Evolutionary conservation across 2,888 invertebrate genomes (phyloP), one percentile per base, ranked within the genome.

Genomic region (Cataglyphis livida): DNA sequence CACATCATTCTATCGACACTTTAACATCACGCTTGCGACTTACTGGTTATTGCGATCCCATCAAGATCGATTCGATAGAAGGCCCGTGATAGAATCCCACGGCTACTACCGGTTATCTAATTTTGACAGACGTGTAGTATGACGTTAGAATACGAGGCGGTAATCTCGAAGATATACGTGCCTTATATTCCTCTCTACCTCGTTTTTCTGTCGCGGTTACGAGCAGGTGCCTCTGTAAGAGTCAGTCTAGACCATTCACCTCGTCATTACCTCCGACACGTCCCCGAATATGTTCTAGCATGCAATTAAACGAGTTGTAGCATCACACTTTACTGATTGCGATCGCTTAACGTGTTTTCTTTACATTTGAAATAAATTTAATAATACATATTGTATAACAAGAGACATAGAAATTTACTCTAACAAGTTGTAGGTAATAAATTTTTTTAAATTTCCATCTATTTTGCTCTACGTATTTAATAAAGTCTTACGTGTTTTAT

Each of bases 181-280:
- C 70, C 70, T 84, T 84, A 74, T n/a, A 51, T 7, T 83, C 51
- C 83, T 73, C 81, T 66, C 81, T 44, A 59, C 44, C 64, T 51
- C 78, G 85, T 85, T 87, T 85, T 89, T 84, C 84, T 82, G 89
- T 84, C 87, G 89, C 85, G 64, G 75, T 84, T 83, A 81, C 85
- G 85, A 87, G 82, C 90, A 90, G 86, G 87, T 90, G 90, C 85
- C 86, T 73, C 44, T 79, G 71, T 65, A 78, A 68, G 83, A 85
- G 86, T 86, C 86, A 83, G 86, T 75, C 84, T 86, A 90, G 89
- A 90, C 88, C 90, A 83, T 90, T 90, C 90, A 90, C 90, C 89
- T 89, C 89, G 73, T 57, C 54, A 66, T 62, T 83, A 85, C 48
- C 75, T 82, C 62, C 84, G 70, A 54, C 87, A 81, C 78, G 74